Percentiles rank a stretch among this genome's conserved stretches.
Conservation (phyloP, 92 coral and sea anemone species). For the Montipora capitata region DNA sequence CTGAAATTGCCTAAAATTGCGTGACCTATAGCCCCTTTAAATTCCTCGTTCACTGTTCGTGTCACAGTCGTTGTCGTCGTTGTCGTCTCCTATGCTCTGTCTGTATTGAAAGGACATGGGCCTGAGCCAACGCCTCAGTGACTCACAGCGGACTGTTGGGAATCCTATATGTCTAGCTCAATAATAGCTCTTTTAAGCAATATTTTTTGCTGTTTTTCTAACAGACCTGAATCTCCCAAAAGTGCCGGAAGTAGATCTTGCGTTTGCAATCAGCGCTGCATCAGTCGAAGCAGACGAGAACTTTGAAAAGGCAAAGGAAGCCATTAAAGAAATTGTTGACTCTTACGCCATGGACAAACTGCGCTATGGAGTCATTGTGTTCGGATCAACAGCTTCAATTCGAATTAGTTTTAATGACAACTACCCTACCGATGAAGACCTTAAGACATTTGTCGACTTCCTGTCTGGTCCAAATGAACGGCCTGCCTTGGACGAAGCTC, state of each 20-base stretch:
- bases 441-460: constrained; percentile 56
- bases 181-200: too few species aligned
- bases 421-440: constrained; percentile 47
- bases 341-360: constrained; percentile 76
- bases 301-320: constrained; percentile 70
- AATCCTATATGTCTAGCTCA: background rate
- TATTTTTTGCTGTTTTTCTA: background rate
- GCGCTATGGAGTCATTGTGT: constrained; percentile 81
- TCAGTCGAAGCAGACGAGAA: constrained; percentile 68
- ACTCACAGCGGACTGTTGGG: too few species aligned
- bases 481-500: constrained; percentile 71
- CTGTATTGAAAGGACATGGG: too few species aligned
- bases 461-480: constrained; percentile 46
- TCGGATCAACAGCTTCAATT: constrained; percentile 69
- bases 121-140: too few species aligned
- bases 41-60: too few species aligned
- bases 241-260: constrained; percentile 80
- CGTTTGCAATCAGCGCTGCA: constrained; percentile 87
- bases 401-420: constrained; percentile 56
- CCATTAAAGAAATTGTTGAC: constrained; percentile 77
- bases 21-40: too few species aligned
- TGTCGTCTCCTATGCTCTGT: too few species aligned
- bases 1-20: too few species aligned
- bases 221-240: constrained; percentile 46
- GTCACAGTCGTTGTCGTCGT: too few species aligned